Conservation (phyloP, 2,113 vertebrate species). For the Prunella fulvescens region DNA sequence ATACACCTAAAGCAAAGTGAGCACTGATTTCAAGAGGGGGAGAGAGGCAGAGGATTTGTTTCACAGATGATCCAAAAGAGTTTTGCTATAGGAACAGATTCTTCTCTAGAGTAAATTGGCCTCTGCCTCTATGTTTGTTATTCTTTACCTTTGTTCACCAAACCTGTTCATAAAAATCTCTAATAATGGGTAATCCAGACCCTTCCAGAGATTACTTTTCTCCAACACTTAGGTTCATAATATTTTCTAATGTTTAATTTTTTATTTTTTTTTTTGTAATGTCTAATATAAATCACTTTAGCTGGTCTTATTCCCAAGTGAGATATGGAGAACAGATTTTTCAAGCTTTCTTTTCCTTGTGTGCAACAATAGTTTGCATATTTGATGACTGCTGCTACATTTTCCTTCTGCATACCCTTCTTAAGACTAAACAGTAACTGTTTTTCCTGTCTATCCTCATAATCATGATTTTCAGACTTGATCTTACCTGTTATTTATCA, state of each 20-base stretch:
- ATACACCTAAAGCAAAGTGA: not conserved
- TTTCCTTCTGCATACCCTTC: not conserved
- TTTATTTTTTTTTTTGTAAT: not conserved
- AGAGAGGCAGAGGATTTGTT: not conserved
- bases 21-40: not conserved
- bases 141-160: not conserved
- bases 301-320: not conserved
- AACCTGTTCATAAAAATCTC: not conserved
- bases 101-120: not conserved
- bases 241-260: not conserved
- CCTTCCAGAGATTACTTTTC: not conserved
- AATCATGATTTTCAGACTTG: not conserved
- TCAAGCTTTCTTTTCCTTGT: not conserved
- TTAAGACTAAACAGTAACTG: not conserved
- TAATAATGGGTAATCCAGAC: not conserved
- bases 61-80: not conserved
- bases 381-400: not conserved
- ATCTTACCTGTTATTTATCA: not conserved
- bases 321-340: not conserved
- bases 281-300: not conserved
- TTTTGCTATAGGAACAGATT: not conserved
- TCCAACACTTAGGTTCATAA: not conserved
- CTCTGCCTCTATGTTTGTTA: not conserved
- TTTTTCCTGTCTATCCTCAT: not conserved
- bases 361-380: not conserved